A percentile compares a stretch with the other conserved stretches of the same genome.
Conservation (phyloP, 2,888 invertebrate species). For the Liodrosophila aerea region DNA sequence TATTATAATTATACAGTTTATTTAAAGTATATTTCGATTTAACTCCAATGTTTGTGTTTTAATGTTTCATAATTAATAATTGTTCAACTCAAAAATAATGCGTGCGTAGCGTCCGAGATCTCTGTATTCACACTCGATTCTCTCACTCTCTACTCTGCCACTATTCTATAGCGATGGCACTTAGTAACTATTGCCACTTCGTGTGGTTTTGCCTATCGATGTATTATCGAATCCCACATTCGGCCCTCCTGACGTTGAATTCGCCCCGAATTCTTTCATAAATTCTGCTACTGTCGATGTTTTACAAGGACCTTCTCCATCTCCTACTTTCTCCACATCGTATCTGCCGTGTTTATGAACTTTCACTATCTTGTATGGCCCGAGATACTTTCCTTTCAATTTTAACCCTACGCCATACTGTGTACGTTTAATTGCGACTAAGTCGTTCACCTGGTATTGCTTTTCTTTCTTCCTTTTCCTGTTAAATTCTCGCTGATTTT, state of each 20-base stretch:
- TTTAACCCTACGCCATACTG: constrained; percentile 7
- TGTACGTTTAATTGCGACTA: constrained; percentile 10
- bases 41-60: no score
- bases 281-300: constrained; percentile 2
- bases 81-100: no score
- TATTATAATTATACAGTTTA: no score
- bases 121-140: no score
- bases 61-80: no score
- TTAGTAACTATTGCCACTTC: no score
- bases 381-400: constrained; percentile 14
- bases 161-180: no score
- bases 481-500: not conserved
- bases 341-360: constrained; percentile 6
- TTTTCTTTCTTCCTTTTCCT: not conserved
- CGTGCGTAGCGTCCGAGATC: no score
- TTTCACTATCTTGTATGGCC: constrained; percentile 6
- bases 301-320: constrained; percentile 2
- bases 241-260: constrained; percentile 2
- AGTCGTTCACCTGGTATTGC: constrained; percentile 1
- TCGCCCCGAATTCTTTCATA: constrained; percentile 14
- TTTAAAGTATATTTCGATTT: no score
- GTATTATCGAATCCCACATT: constrained; percentile 1
- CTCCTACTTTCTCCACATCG: constrained; percentile 7
- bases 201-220: no score
- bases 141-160: no score